A percentile compares a stretch with the other conserved stretches of the same genome.
Conservation (phyloP, 2,113 vertebrate genomes). For the Furnarius figulus region DNA sequence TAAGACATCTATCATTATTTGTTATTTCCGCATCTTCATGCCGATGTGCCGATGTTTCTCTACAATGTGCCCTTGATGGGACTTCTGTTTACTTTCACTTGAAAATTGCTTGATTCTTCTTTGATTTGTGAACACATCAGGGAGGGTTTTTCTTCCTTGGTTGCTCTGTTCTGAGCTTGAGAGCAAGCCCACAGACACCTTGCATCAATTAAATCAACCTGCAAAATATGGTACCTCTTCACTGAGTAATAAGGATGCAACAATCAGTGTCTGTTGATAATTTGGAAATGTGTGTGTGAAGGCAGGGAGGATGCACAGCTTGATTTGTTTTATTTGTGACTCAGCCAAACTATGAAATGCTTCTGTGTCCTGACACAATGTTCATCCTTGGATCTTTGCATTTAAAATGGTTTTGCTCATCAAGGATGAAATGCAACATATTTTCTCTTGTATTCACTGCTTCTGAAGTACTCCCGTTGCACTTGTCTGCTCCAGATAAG, state of each 20-base stretch:
- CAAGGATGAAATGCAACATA: not conserved
- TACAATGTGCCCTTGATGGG: not conserved
- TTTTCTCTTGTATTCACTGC: not conserved
- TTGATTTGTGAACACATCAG: not conserved
- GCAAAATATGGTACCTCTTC: not conserved
- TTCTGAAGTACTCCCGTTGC: not conserved
- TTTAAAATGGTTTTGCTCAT: not conserved
- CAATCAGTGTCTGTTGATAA: not conserved
- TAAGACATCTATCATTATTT: not conserved
- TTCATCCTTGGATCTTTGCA: not conserved
- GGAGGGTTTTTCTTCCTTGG: slow-evolving; percentile 19
- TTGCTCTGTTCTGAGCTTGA: not conserved
- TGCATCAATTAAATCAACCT: not conserved
- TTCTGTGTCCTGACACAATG: not conserved
- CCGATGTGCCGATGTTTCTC: not conserved
- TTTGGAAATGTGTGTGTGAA: not conserved
- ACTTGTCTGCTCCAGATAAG: slow-evolving; percentile 39
- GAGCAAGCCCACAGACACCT: not conserved
- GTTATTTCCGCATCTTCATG: not conserved
- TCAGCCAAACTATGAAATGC: not conserved
- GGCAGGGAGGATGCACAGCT: slow-evolving; percentile 2
- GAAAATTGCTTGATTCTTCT: not conserved
- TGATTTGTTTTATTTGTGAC: slow-evolving; percentile 24
- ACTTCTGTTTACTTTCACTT: slow-evolving; percentile 18
- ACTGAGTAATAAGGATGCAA: not conserved